Base-by-base conservation (phyloP, 1,140 invertebrate genomes). In the Parapsyche elsis region DNA sequence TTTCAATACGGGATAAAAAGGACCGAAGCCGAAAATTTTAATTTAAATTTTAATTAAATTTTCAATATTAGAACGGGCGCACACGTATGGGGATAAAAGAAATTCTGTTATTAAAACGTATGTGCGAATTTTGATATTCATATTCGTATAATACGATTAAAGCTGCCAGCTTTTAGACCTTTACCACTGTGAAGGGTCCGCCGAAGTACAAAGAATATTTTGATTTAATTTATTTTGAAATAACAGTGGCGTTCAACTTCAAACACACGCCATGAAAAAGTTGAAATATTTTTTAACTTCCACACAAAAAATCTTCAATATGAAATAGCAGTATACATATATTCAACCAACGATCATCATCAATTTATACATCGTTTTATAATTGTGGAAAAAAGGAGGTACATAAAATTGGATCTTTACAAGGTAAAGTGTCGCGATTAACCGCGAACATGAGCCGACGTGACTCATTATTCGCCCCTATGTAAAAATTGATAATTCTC, bases 31-130 rank as follows among this genome's bases (percentile, higher is more conserved):
- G 21, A 67, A 67, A 67, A 67, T 67, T 26, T 67, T 61, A 61
- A 61, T 61, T 61, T 61, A 19, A 16, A 61, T 61, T 61, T 61
- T 67, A 67, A 67, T 67, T 67, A 67, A 67, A 67, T 67, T 67
- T 67, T n/a, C 64, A 67, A 67, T 67, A 67, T 67, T 67, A 23
- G 64, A 19, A 24, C 12, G 24, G 23, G 64, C 64, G n/a, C 64
- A 24, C 19, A 1, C 23, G 23, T 23, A 64, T 23, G 24, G 64
- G 64, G 49, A 12, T 5, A 5, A 67, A 26, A 26, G 64, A 67
- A 26, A 12, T 10, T 10, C 9, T 23, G 21, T 67, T 14, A 14
- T 67, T 14, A 67, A 67, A 67, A 67, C 64, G 64, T 67, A 24
- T 10, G 64, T 26, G 16, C 57, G n/a, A 61, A 12, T 67, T 67